Evolutionary conservation across 2,113 vertebrate species (phyloP).

Genomic region (Crotalus tigris): DNA sequence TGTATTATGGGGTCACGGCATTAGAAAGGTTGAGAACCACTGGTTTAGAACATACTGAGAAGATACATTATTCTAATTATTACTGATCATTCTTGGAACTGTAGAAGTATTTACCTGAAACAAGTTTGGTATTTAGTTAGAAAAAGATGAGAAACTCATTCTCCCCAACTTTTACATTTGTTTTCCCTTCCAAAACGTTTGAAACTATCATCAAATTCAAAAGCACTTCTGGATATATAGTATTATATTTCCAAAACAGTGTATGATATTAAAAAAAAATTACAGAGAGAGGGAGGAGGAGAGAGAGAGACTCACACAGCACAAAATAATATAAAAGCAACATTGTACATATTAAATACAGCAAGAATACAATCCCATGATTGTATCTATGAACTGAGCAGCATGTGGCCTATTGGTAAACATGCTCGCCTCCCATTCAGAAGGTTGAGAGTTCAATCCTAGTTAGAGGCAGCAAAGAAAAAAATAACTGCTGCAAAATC

Average conservation of each 20-base stretch:
- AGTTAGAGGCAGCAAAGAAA: neutral
- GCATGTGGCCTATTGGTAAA: neutral
- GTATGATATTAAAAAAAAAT: neutral
- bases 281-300: too few relatives aligned
- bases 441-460: neutral
- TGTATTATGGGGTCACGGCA: too few relatives aligned
- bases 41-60: neutral
- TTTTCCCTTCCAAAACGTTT: neutral
- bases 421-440: neutral
- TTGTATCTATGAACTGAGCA: neutral
- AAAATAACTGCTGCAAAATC: neutral
- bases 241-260: neutral
- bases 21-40: too few relatives aligned
- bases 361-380: neutral
- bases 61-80: neutral
- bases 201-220: neutral
- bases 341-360: neutral
- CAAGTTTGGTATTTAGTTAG: neutral
- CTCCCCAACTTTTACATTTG: neutral
- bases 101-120: neutral
- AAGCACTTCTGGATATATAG: neutral
- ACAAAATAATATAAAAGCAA: neutral
- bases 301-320: neutral
- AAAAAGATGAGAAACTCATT: neutral
- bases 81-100: neutral